Evolutionary conservation across 2,888 invertebrate genomes (phyloP), one percentile per base, ranked within the genome.

Genomic region (Acronicta psi): DNA sequence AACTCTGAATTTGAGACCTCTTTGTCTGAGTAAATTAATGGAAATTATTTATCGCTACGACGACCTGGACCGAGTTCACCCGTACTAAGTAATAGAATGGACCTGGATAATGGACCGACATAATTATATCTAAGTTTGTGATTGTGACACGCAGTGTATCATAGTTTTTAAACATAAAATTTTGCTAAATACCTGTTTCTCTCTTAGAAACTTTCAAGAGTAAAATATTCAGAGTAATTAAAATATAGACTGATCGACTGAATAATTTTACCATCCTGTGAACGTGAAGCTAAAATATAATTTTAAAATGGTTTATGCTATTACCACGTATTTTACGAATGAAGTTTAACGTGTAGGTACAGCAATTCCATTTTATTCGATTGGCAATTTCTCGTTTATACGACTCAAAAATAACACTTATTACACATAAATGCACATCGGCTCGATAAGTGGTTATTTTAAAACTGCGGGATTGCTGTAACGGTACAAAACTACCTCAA

Each of bases 401-500:
- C 67, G 58, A 74, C 73, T 73, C 73, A 67, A 69, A 76, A 70
- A 74, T 75, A 82, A 78, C 76, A 64, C 71, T 75, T 75, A 82
- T 75, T 76, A 77, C 76, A 75, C 73, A 73, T 81, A 83, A 84
- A 82, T 80, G 79, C 76, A 78, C 71, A 80, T 80, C 79, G 75
- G 75, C 75, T 75, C 78, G 74, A 79, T 84, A 84, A 83, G 83
- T 82, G 77, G 82, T 76, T 75, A 76, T 81, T 81, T 82, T 83
- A 87, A 85, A 88, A 87, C 80, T 85, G 82, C 86, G 82, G 83
- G 79, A 80, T 83, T 81, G 81, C 69, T 54, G 57, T 90, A 91
- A 91, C 92, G 89, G 91, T 86, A 89, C 82, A 76, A 87, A 87
- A 87, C 81, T 78, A 83, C 87, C 82, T 87, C 84, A 85, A 88